phyloP scores from a whole-genome alignment of 2,113 vertebrate genomes.

The Apteryx owenii region DNA sequence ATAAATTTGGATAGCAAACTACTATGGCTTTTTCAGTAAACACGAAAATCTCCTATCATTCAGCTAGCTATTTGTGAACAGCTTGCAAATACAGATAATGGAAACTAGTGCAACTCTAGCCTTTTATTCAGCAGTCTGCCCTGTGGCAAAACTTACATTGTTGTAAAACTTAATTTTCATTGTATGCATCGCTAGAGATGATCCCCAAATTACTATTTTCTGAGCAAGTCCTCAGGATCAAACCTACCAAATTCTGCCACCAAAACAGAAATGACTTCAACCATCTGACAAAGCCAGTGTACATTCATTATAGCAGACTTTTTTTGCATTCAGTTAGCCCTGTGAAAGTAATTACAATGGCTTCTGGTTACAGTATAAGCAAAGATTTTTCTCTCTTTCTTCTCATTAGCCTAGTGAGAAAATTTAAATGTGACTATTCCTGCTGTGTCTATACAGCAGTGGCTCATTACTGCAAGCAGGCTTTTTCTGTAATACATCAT shows the following conservation, averaged over 20 bases:
- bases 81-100: conserved; percentile 65
- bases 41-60: background rate
- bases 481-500: background rate
- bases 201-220: background rate
- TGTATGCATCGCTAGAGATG: background rate
- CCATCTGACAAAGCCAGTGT: background rate
- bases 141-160: conserved; percentile 26
- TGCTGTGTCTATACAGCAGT: background rate
- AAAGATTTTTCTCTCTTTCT: background rate
- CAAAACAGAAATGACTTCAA: background rate
- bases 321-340: background rate
- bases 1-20: conserved; percentile 19
- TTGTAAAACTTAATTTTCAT: conserved; percentile 40
- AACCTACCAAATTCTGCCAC: background rate
- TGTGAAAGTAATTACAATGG: background rate
- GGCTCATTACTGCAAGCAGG: background rate
- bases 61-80: conserved; percentile 32
- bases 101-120: background rate
- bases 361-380: background rate
- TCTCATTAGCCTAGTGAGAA: background rate
- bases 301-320: background rate
- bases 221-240: background rate
- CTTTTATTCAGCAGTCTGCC: conserved; percentile 51
- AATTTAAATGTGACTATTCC: background rate
- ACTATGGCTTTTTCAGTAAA: background rate